Conservation (phyloP, 1,140 invertebrate species). For the Chrysomallon squamiferum region DNA sequence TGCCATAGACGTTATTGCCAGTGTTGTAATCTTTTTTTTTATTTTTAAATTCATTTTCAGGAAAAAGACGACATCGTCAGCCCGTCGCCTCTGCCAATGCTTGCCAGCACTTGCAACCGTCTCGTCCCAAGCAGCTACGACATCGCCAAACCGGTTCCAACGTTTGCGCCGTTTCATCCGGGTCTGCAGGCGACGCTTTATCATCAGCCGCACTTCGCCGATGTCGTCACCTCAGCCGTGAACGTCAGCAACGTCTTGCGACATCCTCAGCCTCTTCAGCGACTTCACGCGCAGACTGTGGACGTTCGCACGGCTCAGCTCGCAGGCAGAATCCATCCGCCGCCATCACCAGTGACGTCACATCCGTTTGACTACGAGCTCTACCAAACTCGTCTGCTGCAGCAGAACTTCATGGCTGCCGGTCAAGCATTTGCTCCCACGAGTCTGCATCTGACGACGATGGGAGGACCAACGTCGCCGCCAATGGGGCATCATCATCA, state of each 20-base stretch:
- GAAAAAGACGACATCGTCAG: not conserved
- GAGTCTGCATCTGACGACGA: not conserved
- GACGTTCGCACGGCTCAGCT: conserved; percentile 10
- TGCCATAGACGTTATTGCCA: no score
- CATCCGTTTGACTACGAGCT: conserved; percentile 37
- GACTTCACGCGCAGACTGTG: conserved; percentile 13
- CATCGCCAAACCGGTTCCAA: conserved; percentile 14
- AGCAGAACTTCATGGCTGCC: conserved; percentile 42
- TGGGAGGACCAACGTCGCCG: conserved; percentile 5
- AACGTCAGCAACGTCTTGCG: conserved; percentile 12
- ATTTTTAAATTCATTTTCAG: no score
- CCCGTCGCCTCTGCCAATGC: conserved; percentile 8
- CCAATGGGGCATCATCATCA: conserved; percentile 1
- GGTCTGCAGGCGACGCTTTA: not conserved
- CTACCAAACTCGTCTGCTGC: conserved; percentile 38
- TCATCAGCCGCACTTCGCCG: not conserved
- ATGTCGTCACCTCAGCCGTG: not conserved
- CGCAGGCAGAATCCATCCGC: conserved; percentile 8
- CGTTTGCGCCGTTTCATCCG: conserved; percentile 12
- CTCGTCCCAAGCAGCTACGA: conserved; percentile 9
- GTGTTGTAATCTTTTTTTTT: no score
- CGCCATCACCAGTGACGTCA: conserved; percentile 12
- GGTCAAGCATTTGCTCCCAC: conserved; percentile 13
- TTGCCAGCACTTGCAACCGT: conserved; percentile 14
- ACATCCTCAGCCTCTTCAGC: conserved; percentile 15